Conservation (phyloP, 2,888 invertebrate genomes). For the Eucriotettix oculatus region DNA sequence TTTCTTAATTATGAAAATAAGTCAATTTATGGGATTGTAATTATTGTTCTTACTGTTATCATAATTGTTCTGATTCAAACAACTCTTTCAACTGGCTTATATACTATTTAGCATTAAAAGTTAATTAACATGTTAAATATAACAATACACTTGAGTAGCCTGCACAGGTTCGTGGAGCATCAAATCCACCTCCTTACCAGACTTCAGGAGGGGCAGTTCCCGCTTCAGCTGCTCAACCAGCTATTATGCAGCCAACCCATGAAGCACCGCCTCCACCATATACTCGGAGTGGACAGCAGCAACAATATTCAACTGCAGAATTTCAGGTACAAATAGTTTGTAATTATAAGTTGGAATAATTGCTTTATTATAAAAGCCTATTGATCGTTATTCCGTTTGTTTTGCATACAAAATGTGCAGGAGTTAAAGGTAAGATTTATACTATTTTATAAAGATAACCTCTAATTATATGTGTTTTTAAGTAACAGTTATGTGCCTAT, state of each 20-base stretch:
- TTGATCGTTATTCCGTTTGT: neutral
- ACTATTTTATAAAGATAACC: neutral
- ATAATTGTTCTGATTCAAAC: too few species aligned
- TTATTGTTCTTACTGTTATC: neutral
- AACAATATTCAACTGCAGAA: conserved; percentile 43
- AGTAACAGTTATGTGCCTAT: too few species aligned
- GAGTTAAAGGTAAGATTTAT: conserved; percentile 8
- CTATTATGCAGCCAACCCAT: conserved; percentile 67
- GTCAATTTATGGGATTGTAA: too few species aligned
- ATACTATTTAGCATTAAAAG: too few species aligned
- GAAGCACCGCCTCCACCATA: conserved; percentile 42
- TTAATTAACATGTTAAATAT: too few species aligned
- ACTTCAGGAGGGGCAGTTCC: conserved; percentile 19
- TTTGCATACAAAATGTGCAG: neutral
- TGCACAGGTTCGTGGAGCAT: conserved; percentile 30
- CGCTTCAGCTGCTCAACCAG: conserved; percentile 41
- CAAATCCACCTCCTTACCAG: conserved; percentile 31
- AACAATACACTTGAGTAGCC: too few species aligned
- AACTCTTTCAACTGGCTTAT: too few species aligned
- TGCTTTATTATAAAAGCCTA: neutral
- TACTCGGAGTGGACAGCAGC: conserved; percentile 39
- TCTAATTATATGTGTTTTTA: too few species aligned
- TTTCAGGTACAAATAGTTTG: conserved; percentile 41
- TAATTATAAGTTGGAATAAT: neutral
- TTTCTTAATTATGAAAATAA: too few species aligned